Conservation (phyloP, 2,888 invertebrate genomes). For the Drosophila meridiana region DNA sequence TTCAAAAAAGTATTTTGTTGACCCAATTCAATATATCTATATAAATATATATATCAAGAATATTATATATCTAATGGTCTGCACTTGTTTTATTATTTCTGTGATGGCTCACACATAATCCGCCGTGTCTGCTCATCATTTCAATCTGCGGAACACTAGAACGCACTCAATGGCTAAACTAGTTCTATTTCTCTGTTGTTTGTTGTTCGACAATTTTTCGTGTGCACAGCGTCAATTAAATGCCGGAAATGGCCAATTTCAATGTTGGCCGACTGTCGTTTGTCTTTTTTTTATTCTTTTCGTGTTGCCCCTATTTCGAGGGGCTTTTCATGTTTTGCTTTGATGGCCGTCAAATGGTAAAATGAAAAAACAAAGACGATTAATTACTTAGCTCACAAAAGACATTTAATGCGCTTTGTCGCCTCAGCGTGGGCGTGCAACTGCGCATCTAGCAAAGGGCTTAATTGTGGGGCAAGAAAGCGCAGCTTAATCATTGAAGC, state of each 20-base stretch:
- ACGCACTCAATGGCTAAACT: slow-evolving; percentile 45
- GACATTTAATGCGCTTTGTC: slow-evolving; percentile 70
- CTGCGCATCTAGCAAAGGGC: slow-evolving; percentile 28
- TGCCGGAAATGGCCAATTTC: slow-evolving; percentile 76
- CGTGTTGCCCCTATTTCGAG: slow-evolving; percentile 57
- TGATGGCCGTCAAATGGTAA: slow-evolving; percentile 66
- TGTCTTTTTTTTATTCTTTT: slow-evolving; percentile 21
- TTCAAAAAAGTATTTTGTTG: background rate
- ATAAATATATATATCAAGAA: background rate
- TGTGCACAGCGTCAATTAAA: slow-evolving; percentile 71
- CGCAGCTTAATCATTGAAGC: slow-evolving; percentile 41
- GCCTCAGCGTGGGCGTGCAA: slow-evolving; percentile 42
- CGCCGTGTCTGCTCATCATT: slow-evolving; percentile 22
- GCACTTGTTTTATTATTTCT: slow-evolving; percentile 5
- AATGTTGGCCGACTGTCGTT: slow-evolving; percentile 59
- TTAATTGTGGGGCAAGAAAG: slow-evolving; percentile 58
- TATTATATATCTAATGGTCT: background rate
- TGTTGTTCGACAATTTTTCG: slow-evolving; percentile 60
- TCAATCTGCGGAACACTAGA: slow-evolving; percentile 17
- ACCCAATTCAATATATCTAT: background rate
- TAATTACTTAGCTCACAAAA: slow-evolving; percentile 73
- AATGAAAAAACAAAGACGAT: slow-evolving; percentile 63
- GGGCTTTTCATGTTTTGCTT: slow-evolving; percentile 74
- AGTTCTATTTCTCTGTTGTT: slow-evolving; percentile 48
- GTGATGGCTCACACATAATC: slow-evolving; percentile 32